Base-by-base conservation (phyloP, 2,888 invertebrate species). In the Pyrochroa serraticornis region DNA sequence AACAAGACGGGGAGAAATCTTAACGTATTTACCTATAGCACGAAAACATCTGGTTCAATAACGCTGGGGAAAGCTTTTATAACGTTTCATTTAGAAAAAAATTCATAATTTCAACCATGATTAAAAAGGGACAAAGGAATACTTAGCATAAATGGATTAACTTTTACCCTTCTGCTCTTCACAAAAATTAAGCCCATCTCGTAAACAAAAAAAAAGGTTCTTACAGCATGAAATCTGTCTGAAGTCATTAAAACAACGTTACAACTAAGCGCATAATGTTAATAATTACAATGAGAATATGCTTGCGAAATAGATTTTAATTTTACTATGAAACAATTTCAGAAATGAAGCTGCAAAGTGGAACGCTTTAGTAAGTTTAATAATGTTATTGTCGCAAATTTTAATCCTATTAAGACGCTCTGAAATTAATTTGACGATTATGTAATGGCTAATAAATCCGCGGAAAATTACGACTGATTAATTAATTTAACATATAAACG, bases 61-160 rank as follows among this genome's bases (percentile, higher is more conserved):
- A 43, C 43, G 42, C 50, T 36, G 5, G n/a, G 39, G 31, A 38
- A 32, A 32, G 30, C 38, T 39, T 48, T 48, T n/a, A 9, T 9
- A 30, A 7, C 34, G 8, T 42, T 30, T 43, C 30, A 34, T 36
- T 43, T 42, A 34, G 14, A 43, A 43, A 9, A 43, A 43, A 49
- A 8, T 13, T 9, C 22, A 43, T 34, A 42, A 43, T 50, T 43
- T 36, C 10, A 42, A 32, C 30, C 31, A 32, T 35, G 43, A 41
- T 50, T 22, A 50, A 50, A 50, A 36, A 34, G n/a, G 35, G 42
- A 50, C 50, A 50, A 50, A 42, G 50, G 43, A 42, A 43, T 43
- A 43, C 12, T 36, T 36, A 41, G 42, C 36, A 50, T 50, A 50
- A 50, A 50, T 50, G 42, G 50, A 50, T 50, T 50, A 50, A 50